These are phyloP conservation scores for Drosophila repletoides DNA, from an alignment of 1,140 invertebrate species.

Conservation along the genomic window DNA sequence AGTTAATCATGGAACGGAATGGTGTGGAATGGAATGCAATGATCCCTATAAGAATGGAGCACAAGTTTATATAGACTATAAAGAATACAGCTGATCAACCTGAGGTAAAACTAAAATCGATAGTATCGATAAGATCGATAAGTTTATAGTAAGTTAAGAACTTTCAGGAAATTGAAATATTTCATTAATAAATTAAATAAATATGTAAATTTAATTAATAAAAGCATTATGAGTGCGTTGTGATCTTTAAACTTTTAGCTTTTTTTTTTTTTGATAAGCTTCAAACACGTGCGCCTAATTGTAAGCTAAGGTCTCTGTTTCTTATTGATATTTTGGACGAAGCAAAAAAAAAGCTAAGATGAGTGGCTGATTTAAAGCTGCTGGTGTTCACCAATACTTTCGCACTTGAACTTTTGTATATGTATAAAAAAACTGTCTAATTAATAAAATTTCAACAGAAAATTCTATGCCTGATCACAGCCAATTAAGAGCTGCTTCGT, in stretches of 20 bases:
- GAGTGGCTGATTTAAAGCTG: too few relatives aligned
- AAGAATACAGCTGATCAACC: too few relatives aligned
- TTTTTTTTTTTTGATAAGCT: slow-evolving; percentile 8
- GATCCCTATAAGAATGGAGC: too few relatives aligned
- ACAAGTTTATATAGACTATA: too few relatives aligned
- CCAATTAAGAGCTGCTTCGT: slow-evolving; percentile 32
- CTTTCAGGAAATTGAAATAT: slow-evolving; percentile 31
- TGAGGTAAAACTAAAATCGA: too few relatives aligned
- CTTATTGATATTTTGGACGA: not conserved
- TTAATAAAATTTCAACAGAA: slow-evolving; percentile 58
- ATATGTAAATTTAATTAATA: too few relatives aligned
- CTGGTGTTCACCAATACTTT: too few relatives aligned
- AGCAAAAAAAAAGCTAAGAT: not conserved
- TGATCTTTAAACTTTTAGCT: slow-evolving; percentile 1
- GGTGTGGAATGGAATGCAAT: slow-evolving; percentile 28
- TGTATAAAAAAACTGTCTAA: slow-evolving; percentile 24
- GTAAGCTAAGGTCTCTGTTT: not conserved
- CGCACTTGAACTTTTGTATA: too few relatives aligned
- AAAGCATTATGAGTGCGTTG: not conserved
- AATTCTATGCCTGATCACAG: slow-evolving; percentile 16
- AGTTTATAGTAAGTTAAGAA: too few relatives aligned
- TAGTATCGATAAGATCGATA: too few relatives aligned
- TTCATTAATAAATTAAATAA: not conserved
- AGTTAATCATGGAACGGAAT: slow-evolving; percentile 62
- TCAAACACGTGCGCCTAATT: slow-evolving; percentile 6